Evolutionary conservation across 2,888 invertebrate genomes (phyloP), one percentile per base, ranked within the genome.

Genomic region (Rhaphigaster nebulosa): DNA sequence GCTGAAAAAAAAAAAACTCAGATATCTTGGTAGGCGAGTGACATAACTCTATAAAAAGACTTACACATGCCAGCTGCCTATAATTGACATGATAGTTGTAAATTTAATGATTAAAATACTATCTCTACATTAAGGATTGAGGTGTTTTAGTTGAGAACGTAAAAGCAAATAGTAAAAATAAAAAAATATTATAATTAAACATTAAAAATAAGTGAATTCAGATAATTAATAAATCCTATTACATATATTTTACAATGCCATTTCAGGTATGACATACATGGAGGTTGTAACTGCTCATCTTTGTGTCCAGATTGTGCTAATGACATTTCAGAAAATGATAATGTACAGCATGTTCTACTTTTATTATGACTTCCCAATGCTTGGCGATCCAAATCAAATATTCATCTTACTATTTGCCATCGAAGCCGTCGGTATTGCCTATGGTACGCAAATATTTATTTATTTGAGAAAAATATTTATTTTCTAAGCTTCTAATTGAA

Each of bases 231-330:
- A n/a, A n/a, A n/a, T n/a, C n/a, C n/a, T n/a, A n/a, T n/a, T n/a
- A n/a, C n/a, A 76, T 26, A 38, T 88, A 26, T 45, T 60, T 87
- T 45, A 54, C 8, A 65, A 26, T 87, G 70, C 45, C 60, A 91
- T 91, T 91, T 18, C 92, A 93, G 93, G 93, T 10, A 92, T 93
- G 90, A 93, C 92, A 1, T 92, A 93, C 34, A 91, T 92, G 13
- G 93, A 93, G 91, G 92, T 93, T 15, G 91, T 93, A 4, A 90
- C 92, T 15, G 93, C 93, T 26, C 93, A 93, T 91, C 92, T 93
- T n/a, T 91, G 92, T 3, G 91, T 93, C n/a, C 93, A 93, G 91
- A 91, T 92, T 87, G 91, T 93, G 20, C 92, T 93, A 80, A 91
- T 93, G 90, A 91, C 91, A 45, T 91, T 92, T 18, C 93, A 93